Evolutionary conservation across 2,888 invertebrate species (phyloP).

Genomic region (Dasysyrphus tricinctus): DNA sequence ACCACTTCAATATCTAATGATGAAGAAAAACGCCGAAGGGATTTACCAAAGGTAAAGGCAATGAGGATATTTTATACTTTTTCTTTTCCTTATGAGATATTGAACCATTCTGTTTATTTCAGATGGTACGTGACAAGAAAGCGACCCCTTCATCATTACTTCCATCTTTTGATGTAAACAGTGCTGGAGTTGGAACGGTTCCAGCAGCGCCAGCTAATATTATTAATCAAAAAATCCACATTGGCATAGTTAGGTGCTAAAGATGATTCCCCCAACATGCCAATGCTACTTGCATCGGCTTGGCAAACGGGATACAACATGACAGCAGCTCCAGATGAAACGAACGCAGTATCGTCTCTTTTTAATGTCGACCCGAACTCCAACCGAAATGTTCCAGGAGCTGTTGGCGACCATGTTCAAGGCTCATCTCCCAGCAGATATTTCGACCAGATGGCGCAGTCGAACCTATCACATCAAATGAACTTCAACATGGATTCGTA

Average conservation of each 20-base stretch:
- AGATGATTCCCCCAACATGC: conserved; percentile 65
- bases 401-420: conserved; percentile 77
- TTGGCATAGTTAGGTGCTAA: conserved; percentile 39
- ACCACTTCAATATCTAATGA: conserved; percentile 75
- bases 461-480: conserved; percentile 77
- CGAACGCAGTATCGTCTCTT: conserved; percentile 64
- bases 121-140: conserved; percentile 78
- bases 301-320: conserved; percentile 60
- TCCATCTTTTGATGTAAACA: conserved; percentile 64
- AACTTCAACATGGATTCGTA: conserved; percentile 79
- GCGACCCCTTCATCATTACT: conserved; percentile 76
- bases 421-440: conserved; percentile 78
- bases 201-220: conserved; percentile 50
- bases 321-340: conserved; percentile 58
- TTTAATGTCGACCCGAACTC: conserved; percentile 79
- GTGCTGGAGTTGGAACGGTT: conserved; percentile 50
- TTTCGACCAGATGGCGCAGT: conserved; percentile 78
- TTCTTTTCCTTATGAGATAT: not conserved
- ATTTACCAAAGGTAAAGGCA: conserved; percentile 79
- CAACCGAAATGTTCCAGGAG: conserved; percentile 71
- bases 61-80: not conserved
- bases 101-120: conserved; percentile 60
- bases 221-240: not conserved
- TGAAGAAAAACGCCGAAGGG: conserved; percentile 78
- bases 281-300: conserved; percentile 64